Evolutionary conservation across 2,113 vertebrate genomes (phyloP), one percentile per base, ranked within the genome.

Genomic region (Numenius arquata): DNA sequence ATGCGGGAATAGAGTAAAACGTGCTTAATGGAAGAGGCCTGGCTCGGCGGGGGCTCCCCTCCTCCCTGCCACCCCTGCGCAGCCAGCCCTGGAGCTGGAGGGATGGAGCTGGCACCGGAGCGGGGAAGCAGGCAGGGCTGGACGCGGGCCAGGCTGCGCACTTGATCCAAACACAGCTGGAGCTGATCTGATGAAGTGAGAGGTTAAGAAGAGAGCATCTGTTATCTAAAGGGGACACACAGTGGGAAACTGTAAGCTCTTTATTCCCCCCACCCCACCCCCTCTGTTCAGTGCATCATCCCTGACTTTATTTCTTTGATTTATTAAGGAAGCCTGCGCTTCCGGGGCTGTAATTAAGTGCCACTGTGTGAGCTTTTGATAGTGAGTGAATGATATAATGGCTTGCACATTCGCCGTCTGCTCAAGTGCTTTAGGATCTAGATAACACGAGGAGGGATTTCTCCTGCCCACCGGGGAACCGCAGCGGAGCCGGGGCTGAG

Each of bases 111-210:
- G 98, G 98, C 98, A 98, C 88, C 70, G 96, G 97, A 97, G 90
- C 76, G 8, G 85, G 96, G 93, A 97, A 67, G 85, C 82, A 88
- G 89, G 90, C 85, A 34, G 91, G 78, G 91, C 94, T 93, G 93
- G 97, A 94, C 15, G 8, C 5, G 10, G 55, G 96, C 97, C 97
- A 97, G 97, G 94, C 88, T 38, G 65, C 38, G 91, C 93, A 94
- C 97, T 98, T 97, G 97, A 98, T 98, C 97, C 93, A 97, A 98
- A 98, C 98, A 98, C 98, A 98, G 98, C 97, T 90, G 96, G 96
- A 97, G 98, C 96, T 95, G 97, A 98, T 98, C 97, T 98, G 97
- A 97, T 98, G 97, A 98, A 98, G 98, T 96, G 96, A 98, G 98
- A 98, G 98, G 98, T 98, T 98, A 97, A 95, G 92, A 95, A 95